A percentile compares a stretch with the other conserved stretches of the same genome.
These are phyloP conservation scores for Pelusios castaneus DNA, from an alignment of 2,113 vertebrate genomes.

Conservation along the genomic window DNA sequence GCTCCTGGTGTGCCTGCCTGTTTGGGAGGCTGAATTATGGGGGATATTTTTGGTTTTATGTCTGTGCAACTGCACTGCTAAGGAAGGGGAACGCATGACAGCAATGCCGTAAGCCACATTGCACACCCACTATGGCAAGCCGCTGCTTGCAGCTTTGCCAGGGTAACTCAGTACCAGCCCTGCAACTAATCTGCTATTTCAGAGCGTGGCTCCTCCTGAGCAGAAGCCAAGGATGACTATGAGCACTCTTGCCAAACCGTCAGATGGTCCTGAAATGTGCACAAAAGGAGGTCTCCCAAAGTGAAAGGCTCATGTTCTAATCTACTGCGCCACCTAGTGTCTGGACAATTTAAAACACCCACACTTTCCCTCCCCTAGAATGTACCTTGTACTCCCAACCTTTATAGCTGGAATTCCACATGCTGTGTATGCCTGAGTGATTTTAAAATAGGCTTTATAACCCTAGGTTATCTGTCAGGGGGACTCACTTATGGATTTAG, in stretches of 20 bases:
- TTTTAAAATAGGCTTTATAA: not conserved
- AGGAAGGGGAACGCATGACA: rapidly evolving
- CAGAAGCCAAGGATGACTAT: not conserved
- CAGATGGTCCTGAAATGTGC: rapidly evolving
- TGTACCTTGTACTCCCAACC: rapidly evolving
- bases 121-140: rapidly evolving
- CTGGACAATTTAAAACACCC: not conserved
- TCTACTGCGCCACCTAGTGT: conserved; percentile 64
- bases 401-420: not conserved
- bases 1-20: not conserved
- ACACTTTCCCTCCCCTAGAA: rapidly evolving
- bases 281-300: not conserved
- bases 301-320: not conserved
- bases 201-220: not conserved
- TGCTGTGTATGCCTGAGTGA: not conserved
- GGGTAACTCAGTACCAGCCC: not conserved
- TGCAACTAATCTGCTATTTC: not conserved
- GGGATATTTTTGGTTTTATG: not conserved
- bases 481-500: not conserved
- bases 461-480: rapidly evolving
- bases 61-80: not conserved
- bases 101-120: rapidly evolving
- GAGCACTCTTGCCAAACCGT: not conserved
- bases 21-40: not conserved
- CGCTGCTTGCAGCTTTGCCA: not conserved